Conservation (phyloP, 2,113 vertebrate species). For the Illadopsis cleaveri region DNA sequence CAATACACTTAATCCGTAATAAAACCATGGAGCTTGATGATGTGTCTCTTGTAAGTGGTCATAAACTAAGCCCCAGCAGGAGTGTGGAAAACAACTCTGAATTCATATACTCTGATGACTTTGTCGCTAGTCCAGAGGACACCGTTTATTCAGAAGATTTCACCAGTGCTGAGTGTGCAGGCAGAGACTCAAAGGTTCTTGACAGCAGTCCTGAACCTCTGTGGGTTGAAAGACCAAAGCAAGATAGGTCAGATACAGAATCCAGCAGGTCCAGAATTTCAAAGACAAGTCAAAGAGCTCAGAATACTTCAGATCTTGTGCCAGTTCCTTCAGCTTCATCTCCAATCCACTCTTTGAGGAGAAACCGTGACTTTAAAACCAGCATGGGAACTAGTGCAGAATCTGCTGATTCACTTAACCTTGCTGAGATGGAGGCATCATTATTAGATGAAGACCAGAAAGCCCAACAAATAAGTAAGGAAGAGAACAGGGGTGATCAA, state of each 20-base stretch:
- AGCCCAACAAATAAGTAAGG: background rate
- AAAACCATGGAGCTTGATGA: background rate
- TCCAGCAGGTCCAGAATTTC: slow-evolving; percentile 31
- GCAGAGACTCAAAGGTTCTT: slow-evolving; percentile 49
- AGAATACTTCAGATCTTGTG: slow-evolving; percentile 47
- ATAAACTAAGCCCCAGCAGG: background rate
- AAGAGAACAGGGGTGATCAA: background rate
- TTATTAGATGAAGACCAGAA: background rate
- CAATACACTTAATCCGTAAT: background rate
- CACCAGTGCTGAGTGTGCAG: slow-evolving; percentile 69
- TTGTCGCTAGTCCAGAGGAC: slow-evolving; percentile 56
- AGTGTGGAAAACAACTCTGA: slow-evolving; percentile 56
- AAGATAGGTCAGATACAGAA: slow-evolving; percentile 38
- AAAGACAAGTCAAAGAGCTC: slow-evolving; percentile 48
- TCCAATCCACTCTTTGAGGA: slow-evolving; percentile 73
- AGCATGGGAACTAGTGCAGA: slow-evolving; percentile 60
- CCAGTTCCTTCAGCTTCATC: slow-evolving; percentile 77
- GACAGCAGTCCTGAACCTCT: slow-evolving; percentile 65
- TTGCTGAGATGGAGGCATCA: background rate
- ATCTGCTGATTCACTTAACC: slow-evolving; percentile 15
- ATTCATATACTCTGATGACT: slow-evolving; percentile 71
- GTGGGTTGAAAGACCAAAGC: slow-evolving; percentile 23
- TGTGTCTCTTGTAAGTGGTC: background rate
- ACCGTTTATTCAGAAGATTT: slow-evolving; percentile 82
- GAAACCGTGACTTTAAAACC: slow-evolving; percentile 52